Conservation (phyloP, 2,888 invertebrate genomes). For the Autographa gamma region DNA sequence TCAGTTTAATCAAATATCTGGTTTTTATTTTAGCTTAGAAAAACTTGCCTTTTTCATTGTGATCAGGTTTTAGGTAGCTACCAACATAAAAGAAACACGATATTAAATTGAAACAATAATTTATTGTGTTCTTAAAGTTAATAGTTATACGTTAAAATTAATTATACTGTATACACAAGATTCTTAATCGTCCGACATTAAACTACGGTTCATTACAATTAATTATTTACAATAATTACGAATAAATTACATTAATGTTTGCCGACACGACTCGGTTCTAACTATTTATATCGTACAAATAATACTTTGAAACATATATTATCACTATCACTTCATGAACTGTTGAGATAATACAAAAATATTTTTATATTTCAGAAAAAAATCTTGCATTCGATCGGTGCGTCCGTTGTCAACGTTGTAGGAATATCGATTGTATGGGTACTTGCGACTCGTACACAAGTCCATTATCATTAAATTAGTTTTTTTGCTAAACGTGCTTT, state of each 20-base stretch:
- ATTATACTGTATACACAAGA: constrained; percentile 83
- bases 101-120: constrained; percentile 85
- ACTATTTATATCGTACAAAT: constrained; percentile 66
- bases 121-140: constrained; percentile 84
- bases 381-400: constrained; percentile 40
- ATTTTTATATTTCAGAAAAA: constrained; percentile 65
- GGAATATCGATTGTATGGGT: constrained; percentile 7
- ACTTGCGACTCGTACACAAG: background rate
- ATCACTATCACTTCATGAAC: constrained; percentile 50
- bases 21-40: no score
- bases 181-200: constrained; percentile 69
- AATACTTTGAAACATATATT: constrained; percentile 70
- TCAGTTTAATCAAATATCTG: no score
- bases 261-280: constrained; percentile 53
- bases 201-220: constrained; percentile 74
- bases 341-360: constrained; percentile 68
- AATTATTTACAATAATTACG: constrained; percentile 80
- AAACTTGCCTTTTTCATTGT: no score
- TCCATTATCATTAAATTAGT: background rate
- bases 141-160: constrained; percentile 81
- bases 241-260: constrained; percentile 65
- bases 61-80: no score
- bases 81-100: constrained; percentile 53
- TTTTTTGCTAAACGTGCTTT: background rate
- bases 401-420: constrained; percentile 3